These are phyloP conservation scores for Bombus waltoni DNA, from an alignment of 1,140 invertebrate genomes.

Conservation along the genomic window DNA sequence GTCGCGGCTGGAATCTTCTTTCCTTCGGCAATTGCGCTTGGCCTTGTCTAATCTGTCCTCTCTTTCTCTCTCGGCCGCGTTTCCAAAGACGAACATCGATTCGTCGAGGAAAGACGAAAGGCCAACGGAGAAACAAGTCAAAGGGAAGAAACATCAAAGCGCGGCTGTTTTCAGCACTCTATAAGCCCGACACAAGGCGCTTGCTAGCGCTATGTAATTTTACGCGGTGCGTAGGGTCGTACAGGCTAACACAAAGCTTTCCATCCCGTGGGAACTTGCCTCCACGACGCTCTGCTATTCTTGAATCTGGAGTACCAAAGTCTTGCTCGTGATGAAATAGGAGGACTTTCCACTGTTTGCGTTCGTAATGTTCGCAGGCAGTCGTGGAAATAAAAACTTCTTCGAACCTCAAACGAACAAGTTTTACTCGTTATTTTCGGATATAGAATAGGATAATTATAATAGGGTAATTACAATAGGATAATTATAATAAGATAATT, in stretches of 20 bases:
- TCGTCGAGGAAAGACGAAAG: conserved; percentile 11
- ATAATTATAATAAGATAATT: too few relatives aligned
- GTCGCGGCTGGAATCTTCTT: neutral
- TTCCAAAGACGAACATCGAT: conserved; percentile 11
- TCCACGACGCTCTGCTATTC: neutral
- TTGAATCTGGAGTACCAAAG: conserved; percentile 11
- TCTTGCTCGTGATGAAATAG: conserved; percentile 39
- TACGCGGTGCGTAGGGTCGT: conserved; percentile 3
- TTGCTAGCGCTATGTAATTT: conserved; percentile 42
- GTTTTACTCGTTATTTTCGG: too few relatives aligned
- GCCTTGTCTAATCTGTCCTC: neutral
- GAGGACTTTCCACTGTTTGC: conserved; percentile 6
- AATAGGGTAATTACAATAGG: too few relatives aligned
- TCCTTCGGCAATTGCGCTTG: neutral
- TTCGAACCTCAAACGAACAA: too few relatives aligned
- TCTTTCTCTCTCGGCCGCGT: neutral
- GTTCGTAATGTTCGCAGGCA: neutral
- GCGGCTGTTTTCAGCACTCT: neutral
- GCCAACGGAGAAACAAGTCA: conserved; percentile 15
- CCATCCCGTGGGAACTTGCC: neutral
- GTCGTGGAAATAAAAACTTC: neutral
- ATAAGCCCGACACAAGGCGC: neutral
- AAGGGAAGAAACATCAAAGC: conserved; percentile 42
- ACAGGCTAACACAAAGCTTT: neutral
- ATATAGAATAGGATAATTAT: too few relatives aligned